phyloP scores from a whole-genome alignment of 2,113 vertebrate genomes.

The Calyptomena viridis region DNA sequence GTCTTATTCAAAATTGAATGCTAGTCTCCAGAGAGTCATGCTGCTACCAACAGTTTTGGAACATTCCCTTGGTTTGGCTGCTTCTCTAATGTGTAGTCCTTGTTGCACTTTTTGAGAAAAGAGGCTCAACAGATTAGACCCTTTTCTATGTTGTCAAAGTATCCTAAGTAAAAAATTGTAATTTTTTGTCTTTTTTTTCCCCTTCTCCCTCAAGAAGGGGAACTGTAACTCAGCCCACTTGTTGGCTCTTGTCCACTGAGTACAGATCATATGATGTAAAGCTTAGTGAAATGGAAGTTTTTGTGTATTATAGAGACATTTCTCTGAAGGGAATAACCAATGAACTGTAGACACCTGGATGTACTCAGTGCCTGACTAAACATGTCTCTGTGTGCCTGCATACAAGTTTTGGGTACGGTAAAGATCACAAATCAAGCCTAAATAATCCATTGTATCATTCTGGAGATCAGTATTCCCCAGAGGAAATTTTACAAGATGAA shows the following conservation, averaged over 20 bases:
- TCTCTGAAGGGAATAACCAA: background rate
- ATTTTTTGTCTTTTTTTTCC: background rate
- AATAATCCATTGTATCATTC: background rate
- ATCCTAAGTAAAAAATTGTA: background rate
- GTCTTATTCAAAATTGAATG: background rate
- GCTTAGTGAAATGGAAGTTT: background rate
- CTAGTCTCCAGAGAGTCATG: background rate
- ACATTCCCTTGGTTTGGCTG: background rate
- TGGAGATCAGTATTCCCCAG: background rate
- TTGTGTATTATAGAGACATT: background rate
- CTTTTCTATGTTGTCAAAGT: fast-evolving
- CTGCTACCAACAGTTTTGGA: background rate
- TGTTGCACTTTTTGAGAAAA: background rate
- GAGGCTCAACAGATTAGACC: background rate
- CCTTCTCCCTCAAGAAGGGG: background rate
- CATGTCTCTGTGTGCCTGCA: background rate
- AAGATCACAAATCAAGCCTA: background rate
- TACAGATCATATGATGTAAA: background rate
- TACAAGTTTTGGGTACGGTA: background rate
- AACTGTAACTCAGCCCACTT: background rate
- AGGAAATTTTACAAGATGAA: background rate
- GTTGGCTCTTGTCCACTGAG: background rate
- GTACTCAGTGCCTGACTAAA: background rate
- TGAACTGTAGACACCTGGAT: background rate
- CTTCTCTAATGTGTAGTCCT: background rate